phyloP scores from a whole-genome alignment of 1,140 invertebrate genomes.

The Eueides isabella region DNA sequence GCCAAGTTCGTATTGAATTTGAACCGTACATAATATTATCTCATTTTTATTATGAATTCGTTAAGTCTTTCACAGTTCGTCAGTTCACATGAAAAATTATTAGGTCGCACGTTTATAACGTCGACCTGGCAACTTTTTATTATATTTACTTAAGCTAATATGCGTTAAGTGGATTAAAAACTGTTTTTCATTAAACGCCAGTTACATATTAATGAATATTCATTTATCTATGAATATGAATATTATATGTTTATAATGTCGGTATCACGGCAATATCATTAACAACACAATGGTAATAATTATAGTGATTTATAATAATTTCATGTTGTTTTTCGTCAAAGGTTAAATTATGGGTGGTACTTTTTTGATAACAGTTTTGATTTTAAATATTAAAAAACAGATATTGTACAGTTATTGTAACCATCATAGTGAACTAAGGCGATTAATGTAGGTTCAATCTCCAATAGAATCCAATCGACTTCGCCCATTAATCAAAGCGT shows the following conservation, averaged over 20 bases:
- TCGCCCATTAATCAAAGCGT: no score
- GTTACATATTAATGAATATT: not conserved
- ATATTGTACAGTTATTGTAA: not conserved
- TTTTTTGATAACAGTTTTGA: not conserved
- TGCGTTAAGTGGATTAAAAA: slow-evolving; percentile 3
- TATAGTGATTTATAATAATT: not conserved
- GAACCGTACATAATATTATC: not conserved
- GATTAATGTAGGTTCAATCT: no score
- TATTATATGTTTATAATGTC: not conserved
- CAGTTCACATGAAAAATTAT: slow-evolving; percentile 14
- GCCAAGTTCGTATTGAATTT: not conserved
- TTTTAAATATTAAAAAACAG: not conserved
- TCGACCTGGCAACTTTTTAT: slow-evolving; percentile 14
- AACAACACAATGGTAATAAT: not conserved
- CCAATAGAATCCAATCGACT: no score
- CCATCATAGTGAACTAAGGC: not conserved
- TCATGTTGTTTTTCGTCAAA: not conserved
- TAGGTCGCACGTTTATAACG: slow-evolving; percentile 10
- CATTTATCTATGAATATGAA: not conserved
- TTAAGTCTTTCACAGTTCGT: not conserved
- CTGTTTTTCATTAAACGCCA: not conserved
- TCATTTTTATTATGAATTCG: not conserved
- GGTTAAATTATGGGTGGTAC: not conserved
- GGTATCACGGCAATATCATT: not conserved
- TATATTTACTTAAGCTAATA: slow-evolving; percentile 18